Evolutionary conservation across 1,140 invertebrate genomes (phyloP), one percentile per base, ranked within the genome.

Genomic region (Danaus plexippus): DNA sequence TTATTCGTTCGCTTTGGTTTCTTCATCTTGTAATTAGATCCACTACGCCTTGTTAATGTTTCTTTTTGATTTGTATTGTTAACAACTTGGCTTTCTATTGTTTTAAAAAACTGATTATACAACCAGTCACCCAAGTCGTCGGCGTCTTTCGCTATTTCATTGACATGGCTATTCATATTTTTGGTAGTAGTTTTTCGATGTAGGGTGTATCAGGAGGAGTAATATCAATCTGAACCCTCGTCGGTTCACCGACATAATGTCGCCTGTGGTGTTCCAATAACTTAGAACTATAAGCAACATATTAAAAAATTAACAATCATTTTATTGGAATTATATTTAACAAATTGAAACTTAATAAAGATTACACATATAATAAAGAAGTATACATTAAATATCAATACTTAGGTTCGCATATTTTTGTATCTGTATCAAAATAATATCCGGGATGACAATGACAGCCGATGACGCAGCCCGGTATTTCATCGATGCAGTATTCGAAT

Each of bases 401-500:
- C 82, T 82, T 85, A 40, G 73, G 75, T 71, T 85, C 82, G 55
- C 82, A 85, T 71, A 84, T 77, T 74, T 85, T 85, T 7, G 72
- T 66, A 12, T 81, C 77, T 1, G 80, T 83, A 47, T 85, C 82
- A 52, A 85, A 85, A 52, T 82, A 85, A 47, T 80, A 85, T 47
- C 80, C 82, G 0, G 82, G 82, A 45, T 82, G 75, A 46, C 83
- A 83, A 44, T 84, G 77, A 49, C 80, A 86, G 11, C 83, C 83
- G 13, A 84, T 56, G 3, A 86, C 66, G 55, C 80, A 84, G 1
- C 75, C 83, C 7, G 79, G 79, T 43, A 78, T 70, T 18, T 70
- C 75, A 49, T 84, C 77, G 22, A 84, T 76, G 57, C 82, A 86
- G 51, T 86, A 86, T 64, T 85, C 82, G 54, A 85, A 85, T 53